Evolutionary conservation across 2,888 invertebrate species (phyloP).

Genomic region (Noctua pronuba): DNA sequence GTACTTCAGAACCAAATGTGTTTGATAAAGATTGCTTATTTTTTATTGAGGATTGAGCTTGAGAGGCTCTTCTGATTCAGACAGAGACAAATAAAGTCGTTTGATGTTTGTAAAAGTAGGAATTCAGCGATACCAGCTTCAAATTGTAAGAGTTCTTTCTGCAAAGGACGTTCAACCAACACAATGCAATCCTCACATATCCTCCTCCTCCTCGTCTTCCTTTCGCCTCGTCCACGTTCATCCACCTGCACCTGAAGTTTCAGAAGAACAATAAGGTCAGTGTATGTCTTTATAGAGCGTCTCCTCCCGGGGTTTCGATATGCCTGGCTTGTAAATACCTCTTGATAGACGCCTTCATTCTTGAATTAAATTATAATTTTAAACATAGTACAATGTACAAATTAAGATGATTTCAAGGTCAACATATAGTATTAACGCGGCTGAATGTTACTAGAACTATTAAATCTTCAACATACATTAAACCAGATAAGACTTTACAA

Average conservation of each 20-base stretch:
- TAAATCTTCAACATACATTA: not conserved
- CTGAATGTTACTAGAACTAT: too few relatives aligned
- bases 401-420: not conserved
- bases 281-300: too few relatives aligned
- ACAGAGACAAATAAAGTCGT: not conserved
- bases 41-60: not conserved
- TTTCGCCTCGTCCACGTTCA: not conserved
- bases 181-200: too few relatives aligned
- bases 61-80: not conserved
- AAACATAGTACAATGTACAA: too few relatives aligned
- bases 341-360: not conserved
- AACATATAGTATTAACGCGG: too few relatives aligned
- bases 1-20: conserved; percentile 20
- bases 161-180: not conserved
- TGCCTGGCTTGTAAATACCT: not conserved
- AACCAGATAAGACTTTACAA: not conserved
- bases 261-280: too few relatives aligned
- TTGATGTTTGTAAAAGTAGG: not conserved
- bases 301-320: too few relatives aligned
- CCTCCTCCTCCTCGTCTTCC: too few relatives aligned
- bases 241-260: too few relatives aligned
- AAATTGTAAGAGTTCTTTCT: not conserved
- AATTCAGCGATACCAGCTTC: not conserved
- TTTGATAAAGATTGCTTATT: conserved; percentile 18
- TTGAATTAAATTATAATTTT: too few relatives aligned